Conservation (phyloP, 2,888 invertebrate species). For the Gryllus longicercus region DNA sequence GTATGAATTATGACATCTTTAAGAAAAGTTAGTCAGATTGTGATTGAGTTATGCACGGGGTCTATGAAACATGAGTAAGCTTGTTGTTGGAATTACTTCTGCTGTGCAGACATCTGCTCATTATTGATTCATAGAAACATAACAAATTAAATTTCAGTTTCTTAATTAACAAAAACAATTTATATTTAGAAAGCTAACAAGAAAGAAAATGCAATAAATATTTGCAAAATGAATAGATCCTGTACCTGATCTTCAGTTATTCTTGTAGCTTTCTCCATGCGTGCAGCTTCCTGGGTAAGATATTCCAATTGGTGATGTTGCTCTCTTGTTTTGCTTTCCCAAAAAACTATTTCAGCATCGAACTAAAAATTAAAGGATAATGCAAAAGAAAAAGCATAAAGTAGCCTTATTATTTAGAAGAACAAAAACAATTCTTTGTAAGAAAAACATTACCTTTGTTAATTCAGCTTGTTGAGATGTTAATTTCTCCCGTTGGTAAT, state of each 20-base stretch:
- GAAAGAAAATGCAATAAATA: neutral
- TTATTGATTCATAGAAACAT: no score
- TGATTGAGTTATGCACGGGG: no score
- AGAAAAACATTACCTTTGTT: conserved; percentile 63
- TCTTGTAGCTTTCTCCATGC: conserved; percentile 72
- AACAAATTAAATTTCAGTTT: no score
- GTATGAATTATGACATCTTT: no score
- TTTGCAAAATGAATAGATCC: neutral
- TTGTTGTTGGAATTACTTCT: no score
- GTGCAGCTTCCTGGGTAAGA: conserved; percentile 75
- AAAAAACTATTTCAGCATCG: conserved; percentile 86
- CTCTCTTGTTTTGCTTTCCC: conserved; percentile 85
- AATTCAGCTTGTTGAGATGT: conserved; percentile 86
- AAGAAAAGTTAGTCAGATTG: no score
- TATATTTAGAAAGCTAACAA: no score
- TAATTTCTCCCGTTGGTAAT: conserved; percentile 86
- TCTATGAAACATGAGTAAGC: no score
- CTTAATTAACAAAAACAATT: no score
- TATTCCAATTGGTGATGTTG: conserved; percentile 81
- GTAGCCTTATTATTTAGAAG: neutral
- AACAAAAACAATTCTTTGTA: neutral
- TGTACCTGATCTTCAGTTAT: conserved; percentile 76
- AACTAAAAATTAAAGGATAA: conserved; percentile 53
- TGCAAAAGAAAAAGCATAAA: no score
- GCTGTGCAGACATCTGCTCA: no score